phyloP scores from a whole-genome alignment of 1,140 invertebrate genomes.

The Diuraphis noxia region DNA sequence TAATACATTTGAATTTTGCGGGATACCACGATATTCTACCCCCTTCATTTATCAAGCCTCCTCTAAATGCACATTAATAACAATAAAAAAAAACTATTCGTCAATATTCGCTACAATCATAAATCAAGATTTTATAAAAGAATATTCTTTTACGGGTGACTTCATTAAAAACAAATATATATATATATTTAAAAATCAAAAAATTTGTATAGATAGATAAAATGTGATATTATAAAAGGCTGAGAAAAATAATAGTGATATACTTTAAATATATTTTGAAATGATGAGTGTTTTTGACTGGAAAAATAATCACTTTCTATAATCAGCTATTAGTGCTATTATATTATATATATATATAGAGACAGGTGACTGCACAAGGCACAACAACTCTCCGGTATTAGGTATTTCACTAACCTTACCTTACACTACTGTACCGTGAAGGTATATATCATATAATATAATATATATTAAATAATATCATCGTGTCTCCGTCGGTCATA shows the following conservation, averaged over 20 bases:
- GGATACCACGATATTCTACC: background rate
- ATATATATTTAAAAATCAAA: background rate
- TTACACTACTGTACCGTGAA: background rate
- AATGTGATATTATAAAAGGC: background rate
- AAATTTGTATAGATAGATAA: background rate
- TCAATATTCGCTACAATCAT: background rate
- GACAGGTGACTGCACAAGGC: background rate
- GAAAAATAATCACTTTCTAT: background rate
- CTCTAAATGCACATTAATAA: background rate
- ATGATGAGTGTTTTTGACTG: background rate
- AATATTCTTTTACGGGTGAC: background rate
- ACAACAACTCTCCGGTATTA: background rate
- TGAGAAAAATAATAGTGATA: background rate
- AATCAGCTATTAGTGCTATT: background rate
- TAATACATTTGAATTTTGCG: background rate
- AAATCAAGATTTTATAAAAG: background rate
- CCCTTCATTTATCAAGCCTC: background rate
- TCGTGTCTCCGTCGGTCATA: background rate
- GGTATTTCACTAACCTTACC: background rate
- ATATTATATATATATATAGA: background rate
- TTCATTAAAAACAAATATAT: background rate
- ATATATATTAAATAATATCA: no score
- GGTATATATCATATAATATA: background rate
- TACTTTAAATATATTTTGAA: background rate
- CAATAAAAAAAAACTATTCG: background rate